phyloP scores from a whole-genome alignment of 2,797 vertebrate species.

The Phataginus tricuspis region DNA sequence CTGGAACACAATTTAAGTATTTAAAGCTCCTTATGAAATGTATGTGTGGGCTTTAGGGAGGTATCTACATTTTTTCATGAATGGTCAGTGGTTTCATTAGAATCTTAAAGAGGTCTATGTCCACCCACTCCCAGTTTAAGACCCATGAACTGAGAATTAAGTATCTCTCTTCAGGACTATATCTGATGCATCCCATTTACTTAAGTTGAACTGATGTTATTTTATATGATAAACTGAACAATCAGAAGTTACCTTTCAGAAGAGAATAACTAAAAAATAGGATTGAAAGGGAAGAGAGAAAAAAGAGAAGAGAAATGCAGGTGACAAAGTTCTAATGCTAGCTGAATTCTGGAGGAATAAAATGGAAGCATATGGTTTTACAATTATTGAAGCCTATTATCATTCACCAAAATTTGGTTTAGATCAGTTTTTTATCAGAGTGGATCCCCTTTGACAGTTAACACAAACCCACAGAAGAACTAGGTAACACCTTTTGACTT shows the following conservation, averaged over 20 bases:
- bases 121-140: not conserved
- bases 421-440: not conserved
- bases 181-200: not conserved
- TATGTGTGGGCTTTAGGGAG: not conserved
- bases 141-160: not conserved
- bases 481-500: not conserved
- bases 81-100: constrained; percentile 3
- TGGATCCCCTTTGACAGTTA: not conserved
- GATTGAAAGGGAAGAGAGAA: not conserved
- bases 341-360: not conserved
- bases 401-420: not conserved
- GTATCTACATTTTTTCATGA: not conserved
- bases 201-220: not conserved
- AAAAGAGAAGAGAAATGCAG: not conserved
- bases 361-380: not conserved
- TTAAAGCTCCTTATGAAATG: constrained; percentile 16
- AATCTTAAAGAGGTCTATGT: not conserved
- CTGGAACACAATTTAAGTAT: constrained; percentile 1
- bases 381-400: not conserved
- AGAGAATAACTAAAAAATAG: not conserved
- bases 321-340: not conserved
- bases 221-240: not conserved
- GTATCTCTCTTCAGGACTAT: not conserved
- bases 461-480: not conserved
- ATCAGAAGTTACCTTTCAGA: constrained; percentile 20